These are phyloP conservation scores for Phallusia fumigata DNA, from an alignment of 23 tunicate genomes.

Conservation along the genomic window DNA sequence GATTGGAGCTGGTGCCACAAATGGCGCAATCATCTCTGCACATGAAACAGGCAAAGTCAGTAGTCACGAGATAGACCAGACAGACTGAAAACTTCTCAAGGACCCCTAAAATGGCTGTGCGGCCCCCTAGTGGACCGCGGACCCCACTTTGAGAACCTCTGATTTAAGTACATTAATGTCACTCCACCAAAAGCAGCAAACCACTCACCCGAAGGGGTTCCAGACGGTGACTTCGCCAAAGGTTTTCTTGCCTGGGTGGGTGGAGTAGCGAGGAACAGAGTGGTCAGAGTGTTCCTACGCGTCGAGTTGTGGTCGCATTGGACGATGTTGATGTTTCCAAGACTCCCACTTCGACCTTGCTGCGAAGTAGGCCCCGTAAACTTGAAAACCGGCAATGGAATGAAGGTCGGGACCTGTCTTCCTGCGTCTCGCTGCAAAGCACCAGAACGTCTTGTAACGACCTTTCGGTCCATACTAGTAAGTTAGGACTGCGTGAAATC, in stretches of 20 bases:
- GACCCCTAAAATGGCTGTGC: no score
- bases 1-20: no score
- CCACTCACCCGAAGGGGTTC: background rate
- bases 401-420: constrained; percentile 23
- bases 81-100: no score
- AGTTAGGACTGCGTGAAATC: no score
- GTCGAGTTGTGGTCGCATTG: background rate
- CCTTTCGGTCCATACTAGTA: background rate
- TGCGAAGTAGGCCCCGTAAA: constrained; percentile 11
- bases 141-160: no score
- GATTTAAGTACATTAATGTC: no score
- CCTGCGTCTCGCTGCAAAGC: background rate
- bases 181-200: no score
- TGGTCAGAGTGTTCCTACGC: constrained; percentile 29
- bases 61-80: no score
- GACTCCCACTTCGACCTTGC: constrained; percentile 2
- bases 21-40: no score
- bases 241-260: background rate
- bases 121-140: no score
- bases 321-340: background rate
- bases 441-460: background rate
- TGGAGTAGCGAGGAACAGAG: background rate
- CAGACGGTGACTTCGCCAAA: background rate
- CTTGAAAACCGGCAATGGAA: constrained; percentile 35
- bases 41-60: no score